Base-by-base conservation (phyloP, 2,888 invertebrate species). In the Thymelicus sylvestris region DNA sequence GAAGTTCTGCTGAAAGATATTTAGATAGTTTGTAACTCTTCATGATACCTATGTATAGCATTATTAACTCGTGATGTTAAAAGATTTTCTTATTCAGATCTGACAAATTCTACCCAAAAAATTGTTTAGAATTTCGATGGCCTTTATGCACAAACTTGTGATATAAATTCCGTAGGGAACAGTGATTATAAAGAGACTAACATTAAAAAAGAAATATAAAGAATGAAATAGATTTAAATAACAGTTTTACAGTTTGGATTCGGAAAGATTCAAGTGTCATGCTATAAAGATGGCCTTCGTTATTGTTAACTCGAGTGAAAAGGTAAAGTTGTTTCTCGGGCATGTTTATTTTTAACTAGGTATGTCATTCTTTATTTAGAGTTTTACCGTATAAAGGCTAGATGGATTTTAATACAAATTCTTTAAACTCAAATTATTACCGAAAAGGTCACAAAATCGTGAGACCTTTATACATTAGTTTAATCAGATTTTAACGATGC, bases 221-320 rank as follows among this genome's bases (percentile, higher is more conserved):
- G 5, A 57, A 31, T 57, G 31, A 31, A 57, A 19, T 52, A 52
- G 52, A 19, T 52, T 52, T 52, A 52, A 52, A 52, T 52, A 52
- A 52, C 52, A 24, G 24, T 24, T 55, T 24, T 55, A 24, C 55
- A 19, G 55, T 55, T 55, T 55, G 8, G 55, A 55, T 24, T 24
- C n/a, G 12, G 55, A 55, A 55, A 55, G 55, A 55, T 55, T 55
- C 55, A 55, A 55, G 55, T 55, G 55, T 55, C 50, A 52, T 52
- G 8, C 50, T 52, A 52, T 15, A 52, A 52, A 52, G 50, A 52
- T 52, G 50, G 50, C 50, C 50, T 52, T 52, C 50, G 50, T 52
- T 52, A 52, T 52, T 52, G 50, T 52, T 52, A 52, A 52, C 50
- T 52, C 50, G 50, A 52, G 50, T 52, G 50, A 52, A 52, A 55